phyloP scores from a whole-genome alignment of 2,888 invertebrate genomes.

The Andrena marginata region DNA sequence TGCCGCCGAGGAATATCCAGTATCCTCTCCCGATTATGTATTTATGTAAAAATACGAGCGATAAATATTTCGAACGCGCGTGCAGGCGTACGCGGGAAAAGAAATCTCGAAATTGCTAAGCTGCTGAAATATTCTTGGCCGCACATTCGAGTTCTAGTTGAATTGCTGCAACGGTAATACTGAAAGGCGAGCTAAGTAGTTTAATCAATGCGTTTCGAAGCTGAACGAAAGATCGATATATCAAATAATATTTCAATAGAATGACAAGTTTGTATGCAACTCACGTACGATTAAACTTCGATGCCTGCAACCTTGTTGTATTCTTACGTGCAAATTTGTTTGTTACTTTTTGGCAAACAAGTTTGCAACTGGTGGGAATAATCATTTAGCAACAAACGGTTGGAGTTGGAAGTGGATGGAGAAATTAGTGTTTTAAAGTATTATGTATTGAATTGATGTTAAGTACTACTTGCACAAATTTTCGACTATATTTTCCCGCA shows the following conservation, averaged over 20 bases:
- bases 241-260: neutral
- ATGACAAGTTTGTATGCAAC: too few species aligned
- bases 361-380: too few species aligned
- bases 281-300: too few species aligned
- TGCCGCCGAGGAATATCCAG: conserved; percentile 39
- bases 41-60: conserved; percentile 44
- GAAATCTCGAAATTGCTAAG: conserved; percentile 25
- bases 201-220: neutral
- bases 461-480: too few species aligned
- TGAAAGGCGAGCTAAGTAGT: neutral
- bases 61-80: conserved; percentile 16
- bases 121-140: conserved; percentile 18
- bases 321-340: too few species aligned
- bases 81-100: neutral
- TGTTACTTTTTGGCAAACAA: too few species aligned
- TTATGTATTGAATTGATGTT: too few species aligned
- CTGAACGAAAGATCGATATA: neutral
- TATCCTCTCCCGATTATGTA: conserved; percentile 43
- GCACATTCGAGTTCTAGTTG: neutral
- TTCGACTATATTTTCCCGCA: too few species aligned
- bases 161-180: neutral
- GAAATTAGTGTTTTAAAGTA: too few species aligned
- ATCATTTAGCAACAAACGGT: too few species aligned
- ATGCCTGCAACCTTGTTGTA: too few species aligned
- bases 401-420: too few species aligned